A percentile compares a stretch with the other conserved stretches of the same genome.
phyloP scores from a whole-genome alignment of 1,140 invertebrate species.

The Cotesia chilonis region DNA sequence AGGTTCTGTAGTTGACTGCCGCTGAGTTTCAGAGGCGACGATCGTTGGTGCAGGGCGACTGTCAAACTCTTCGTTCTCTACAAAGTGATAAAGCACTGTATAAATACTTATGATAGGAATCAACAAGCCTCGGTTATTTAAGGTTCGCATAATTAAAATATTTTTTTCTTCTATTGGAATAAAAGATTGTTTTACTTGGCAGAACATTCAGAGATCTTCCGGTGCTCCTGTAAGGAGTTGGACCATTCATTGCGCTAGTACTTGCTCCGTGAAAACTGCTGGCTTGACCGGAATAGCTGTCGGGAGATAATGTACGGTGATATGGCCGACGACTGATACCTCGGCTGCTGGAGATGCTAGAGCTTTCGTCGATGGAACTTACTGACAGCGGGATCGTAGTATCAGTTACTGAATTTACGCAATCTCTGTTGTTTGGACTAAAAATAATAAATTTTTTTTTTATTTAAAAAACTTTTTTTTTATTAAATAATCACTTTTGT shows the following conservation, averaged over 20 bases:
- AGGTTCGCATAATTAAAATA: not conserved
- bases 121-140: not conserved
- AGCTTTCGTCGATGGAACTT: slow-evolving; percentile 44
- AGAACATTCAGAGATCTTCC: slow-evolving; percentile 46
- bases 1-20: slow-evolving; percentile 19
- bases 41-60: slow-evolving; percentile 13
- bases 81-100: slow-evolving; percentile 30
- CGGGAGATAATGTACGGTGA: slow-evolving; percentile 44
- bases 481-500: no score
- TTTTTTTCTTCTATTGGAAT: not conserved
- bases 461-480: no score
- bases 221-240: slow-evolving; percentile 47
- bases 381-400: slow-evolving; percentile 39
- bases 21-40: slow-evolving; percentile 12
- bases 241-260: slow-evolving; percentile 44
- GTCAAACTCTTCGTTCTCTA: slow-evolving; percentile 33
- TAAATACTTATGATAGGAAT: slow-evolving; percentile 1
- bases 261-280: slow-evolving; percentile 45
- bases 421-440: slow-evolving; percentile 67
- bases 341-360: slow-evolving; percentile 34
- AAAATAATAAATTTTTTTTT: slow-evolving; percentile 38
- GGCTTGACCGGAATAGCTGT: slow-evolving; percentile 46
- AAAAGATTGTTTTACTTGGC: slow-evolving; percentile 42
- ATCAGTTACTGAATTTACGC: slow-evolving; percentile 50
- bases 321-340: slow-evolving; percentile 53